Evolutionary conservation across 2,797 vertebrate genomes (phyloP).

Genomic region (Tadarida brasiliensis): DNA sequence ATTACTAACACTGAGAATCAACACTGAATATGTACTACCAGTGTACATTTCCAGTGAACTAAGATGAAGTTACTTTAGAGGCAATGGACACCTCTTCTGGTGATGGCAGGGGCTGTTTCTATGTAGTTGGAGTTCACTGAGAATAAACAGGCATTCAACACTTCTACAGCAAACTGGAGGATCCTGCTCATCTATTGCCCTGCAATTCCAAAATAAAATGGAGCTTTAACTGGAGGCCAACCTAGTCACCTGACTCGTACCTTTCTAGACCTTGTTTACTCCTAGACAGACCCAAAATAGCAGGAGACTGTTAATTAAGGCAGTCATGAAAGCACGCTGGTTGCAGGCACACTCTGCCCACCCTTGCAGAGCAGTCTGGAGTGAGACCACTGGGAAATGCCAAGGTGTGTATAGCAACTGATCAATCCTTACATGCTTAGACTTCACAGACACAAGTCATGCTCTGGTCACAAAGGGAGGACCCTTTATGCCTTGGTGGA

Average conservation of each 20-base stretch:
- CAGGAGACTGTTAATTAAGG: constrained; percentile 43
- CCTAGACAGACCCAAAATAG: background rate
- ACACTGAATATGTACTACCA: background rate
- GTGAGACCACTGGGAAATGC: background rate
- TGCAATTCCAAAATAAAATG: background rate
- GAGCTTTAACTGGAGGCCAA: constrained; percentile 22
- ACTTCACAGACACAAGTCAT: background rate
- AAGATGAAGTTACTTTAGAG: background rate
- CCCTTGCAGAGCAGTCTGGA: background rate
- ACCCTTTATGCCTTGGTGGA: background rate
- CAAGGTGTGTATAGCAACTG: background rate
- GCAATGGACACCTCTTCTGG: background rate
- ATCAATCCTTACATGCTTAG: background rate
- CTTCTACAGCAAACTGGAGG: background rate
- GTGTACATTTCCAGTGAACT: background rate
- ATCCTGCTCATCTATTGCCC: background rate
- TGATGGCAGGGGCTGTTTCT: background rate
- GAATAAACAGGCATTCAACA: constrained; percentile 36
- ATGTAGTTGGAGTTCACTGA: background rate
- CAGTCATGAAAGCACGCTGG: background rate
- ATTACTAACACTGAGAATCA: constrained; percentile 8
- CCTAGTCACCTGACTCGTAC: background rate
- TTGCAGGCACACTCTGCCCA: background rate
- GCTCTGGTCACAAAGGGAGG: background rate
- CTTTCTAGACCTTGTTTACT: constrained; percentile 48